Evolutionary conservation across 1,140 invertebrate genomes (phyloP).

Genomic region (Neelides sp.): DNA sequence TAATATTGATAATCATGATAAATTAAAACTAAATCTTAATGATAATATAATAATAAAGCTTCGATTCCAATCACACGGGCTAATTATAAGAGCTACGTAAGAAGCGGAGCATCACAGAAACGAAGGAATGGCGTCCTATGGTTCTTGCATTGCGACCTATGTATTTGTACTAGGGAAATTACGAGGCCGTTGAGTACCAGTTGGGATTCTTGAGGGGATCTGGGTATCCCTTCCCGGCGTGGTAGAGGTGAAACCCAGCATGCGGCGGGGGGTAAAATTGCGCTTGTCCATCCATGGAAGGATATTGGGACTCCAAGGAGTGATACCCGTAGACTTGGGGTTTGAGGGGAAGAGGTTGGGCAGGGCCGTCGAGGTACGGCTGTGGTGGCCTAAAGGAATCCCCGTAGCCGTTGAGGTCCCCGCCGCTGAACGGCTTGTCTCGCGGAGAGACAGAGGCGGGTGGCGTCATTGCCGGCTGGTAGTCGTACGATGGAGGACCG

Average conservation of each 20-base stretch:
- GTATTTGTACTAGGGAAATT: no score
- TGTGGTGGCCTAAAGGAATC: conserved; percentile 29
- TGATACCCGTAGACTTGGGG: conserved; percentile 59
- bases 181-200: conserved; percentile 66
- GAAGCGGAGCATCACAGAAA: no score
- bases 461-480: conserved; percentile 76
- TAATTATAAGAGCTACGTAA: no score
- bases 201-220: conserved; percentile 44
- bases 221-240: conserved; percentile 49
- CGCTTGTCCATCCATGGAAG: conserved; percentile 60
- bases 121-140: no score
- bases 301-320: conserved; percentile 38
- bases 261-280: conserved; percentile 56
- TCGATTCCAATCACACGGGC: no score
- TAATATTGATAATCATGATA: no score
- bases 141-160: no score
- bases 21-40: no score
- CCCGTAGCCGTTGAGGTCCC: conserved; percentile 25
- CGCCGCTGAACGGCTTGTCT: conserved; percentile 35
- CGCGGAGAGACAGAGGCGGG: conserved; percentile 82
- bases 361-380: conserved; percentile 34
- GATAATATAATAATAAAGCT: no score
- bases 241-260: conserved; percentile 76
- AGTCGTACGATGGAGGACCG: conserved; percentile 31
- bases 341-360: conserved; percentile 67